These are phyloP conservation scores for Gorilla gorilla DNA, from an alignment of 2,113 vertebrate genomes.

Conservation along the genomic window DNA sequence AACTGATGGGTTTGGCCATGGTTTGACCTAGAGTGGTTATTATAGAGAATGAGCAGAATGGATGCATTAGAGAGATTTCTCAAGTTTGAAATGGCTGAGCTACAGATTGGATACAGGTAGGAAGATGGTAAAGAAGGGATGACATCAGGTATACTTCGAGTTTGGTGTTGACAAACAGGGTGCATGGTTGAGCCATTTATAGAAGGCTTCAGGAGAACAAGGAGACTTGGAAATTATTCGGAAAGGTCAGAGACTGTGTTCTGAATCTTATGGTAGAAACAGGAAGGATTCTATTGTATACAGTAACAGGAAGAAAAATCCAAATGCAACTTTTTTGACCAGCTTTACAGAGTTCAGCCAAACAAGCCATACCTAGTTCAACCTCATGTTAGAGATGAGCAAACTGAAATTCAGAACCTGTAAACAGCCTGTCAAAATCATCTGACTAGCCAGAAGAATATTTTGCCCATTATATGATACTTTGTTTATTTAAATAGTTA, in stretches of 20 bases:
- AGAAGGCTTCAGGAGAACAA: neutral
- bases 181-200: neutral
- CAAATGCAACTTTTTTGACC: neutral
- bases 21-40: neutral
- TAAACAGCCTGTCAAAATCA: neutral
- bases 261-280: neutral
- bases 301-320: neutral
- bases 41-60: no score
- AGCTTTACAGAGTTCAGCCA: neutral
- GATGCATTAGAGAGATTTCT: neutral
- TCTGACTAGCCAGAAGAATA: no score
- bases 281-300: neutral
- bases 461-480: no score
- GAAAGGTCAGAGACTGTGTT: neutral
- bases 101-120: neutral
- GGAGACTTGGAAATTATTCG: neutral
- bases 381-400: neutral
- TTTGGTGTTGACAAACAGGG: neutral
- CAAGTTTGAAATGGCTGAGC: neutral
- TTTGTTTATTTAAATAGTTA: no score
- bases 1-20: neutral
- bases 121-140: neutral
- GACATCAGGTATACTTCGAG: no score
- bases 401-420: neutral
- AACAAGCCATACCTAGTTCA: neutral